Evolutionary conservation across 2,888 invertebrate genomes (phyloP).

Genomic region (Idaea aversata): DNA sequence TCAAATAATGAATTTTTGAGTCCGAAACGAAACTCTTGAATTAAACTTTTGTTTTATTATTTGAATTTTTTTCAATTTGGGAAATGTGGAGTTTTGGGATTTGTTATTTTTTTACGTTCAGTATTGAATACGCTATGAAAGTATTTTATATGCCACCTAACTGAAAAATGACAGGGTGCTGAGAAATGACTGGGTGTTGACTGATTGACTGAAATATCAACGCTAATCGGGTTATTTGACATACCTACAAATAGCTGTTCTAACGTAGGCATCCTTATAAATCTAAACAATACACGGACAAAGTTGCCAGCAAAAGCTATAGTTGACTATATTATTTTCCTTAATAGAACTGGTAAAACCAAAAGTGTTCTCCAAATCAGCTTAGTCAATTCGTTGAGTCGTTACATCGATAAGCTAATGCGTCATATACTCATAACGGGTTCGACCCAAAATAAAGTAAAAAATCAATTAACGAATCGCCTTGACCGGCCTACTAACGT

Average conservation of each 20-base stretch:
- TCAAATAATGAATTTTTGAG: background rate
- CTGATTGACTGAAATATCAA: too few species aligned
- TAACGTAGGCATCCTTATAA: too few species aligned
- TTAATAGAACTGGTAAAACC: background rate
- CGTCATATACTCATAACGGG: constrained; percentile 31
- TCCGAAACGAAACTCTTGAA: background rate
- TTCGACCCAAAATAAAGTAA: constrained; percentile 24
- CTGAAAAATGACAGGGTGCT: too few species aligned
- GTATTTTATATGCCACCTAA: too few species aligned
- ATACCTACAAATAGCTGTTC: too few species aligned
- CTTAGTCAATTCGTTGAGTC: background rate
- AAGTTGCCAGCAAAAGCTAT: too few species aligned
- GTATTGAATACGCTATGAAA: background rate
- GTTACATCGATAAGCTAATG: background rate
- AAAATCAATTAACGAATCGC: constrained; percentile 58
- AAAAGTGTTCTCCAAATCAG: background rate
- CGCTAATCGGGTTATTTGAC: too few species aligned
- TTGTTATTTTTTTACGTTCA: background rate
- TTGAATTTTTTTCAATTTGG: background rate
- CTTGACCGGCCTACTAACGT: constrained; percentile 65
- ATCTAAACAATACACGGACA: too few species aligned
- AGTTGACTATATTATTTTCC: background rate
- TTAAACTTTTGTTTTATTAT: background rate
- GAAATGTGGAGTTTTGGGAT: background rate
- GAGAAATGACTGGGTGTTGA: too few species aligned